A percentile compares a stretch with the other conserved stretches of the same genome.
phyloP scores from a whole-genome alignment of 1,140 invertebrate species.

The Cataglyphis hispanica region DNA sequence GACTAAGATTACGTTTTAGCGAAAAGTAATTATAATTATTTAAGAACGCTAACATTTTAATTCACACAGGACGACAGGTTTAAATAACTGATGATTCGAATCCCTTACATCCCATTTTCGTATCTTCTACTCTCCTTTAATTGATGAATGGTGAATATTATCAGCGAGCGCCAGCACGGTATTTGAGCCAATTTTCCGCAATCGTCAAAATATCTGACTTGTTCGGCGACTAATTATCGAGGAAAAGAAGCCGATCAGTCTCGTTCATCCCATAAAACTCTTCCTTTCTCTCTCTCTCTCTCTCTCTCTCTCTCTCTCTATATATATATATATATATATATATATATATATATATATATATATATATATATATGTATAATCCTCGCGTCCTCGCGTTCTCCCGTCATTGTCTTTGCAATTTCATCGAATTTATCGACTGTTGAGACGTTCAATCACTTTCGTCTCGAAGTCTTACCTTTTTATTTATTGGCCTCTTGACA shows the following conservation, averaged over 20 bases:
- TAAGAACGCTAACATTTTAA: not conserved
- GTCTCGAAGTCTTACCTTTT: not conserved
- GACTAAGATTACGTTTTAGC: not conserved
- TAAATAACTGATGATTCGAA: not conserved
- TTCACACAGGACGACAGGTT: not conserved
- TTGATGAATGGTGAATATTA: constrained; percentile 25
- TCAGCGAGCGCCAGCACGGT: constrained; percentile 12
- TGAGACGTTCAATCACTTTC: constrained; percentile 58
- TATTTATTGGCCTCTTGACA: not conserved
- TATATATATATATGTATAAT: constrained; percentile 34
- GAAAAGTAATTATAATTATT: not conserved
- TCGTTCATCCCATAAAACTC: constrained; percentile 43
- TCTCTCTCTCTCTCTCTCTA: constrained; percentile 18
- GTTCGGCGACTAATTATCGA: constrained; percentile 41
- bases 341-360: too few species aligned
- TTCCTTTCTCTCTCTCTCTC: constrained; percentile 3
- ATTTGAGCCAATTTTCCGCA: constrained; percentile 28
- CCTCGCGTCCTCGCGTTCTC: not conserved
- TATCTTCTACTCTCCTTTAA: not conserved
- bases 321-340: too few species aligned
- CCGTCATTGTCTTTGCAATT: constrained; percentile 57
- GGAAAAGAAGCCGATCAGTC: constrained; percentile 57
- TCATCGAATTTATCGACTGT: constrained; percentile 48
- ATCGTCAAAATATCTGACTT: constrained; percentile 34
- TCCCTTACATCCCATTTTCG: not conserved